Conservation (phyloP, 2,888 invertebrate species). For the Podabrus alpinus region DNA sequence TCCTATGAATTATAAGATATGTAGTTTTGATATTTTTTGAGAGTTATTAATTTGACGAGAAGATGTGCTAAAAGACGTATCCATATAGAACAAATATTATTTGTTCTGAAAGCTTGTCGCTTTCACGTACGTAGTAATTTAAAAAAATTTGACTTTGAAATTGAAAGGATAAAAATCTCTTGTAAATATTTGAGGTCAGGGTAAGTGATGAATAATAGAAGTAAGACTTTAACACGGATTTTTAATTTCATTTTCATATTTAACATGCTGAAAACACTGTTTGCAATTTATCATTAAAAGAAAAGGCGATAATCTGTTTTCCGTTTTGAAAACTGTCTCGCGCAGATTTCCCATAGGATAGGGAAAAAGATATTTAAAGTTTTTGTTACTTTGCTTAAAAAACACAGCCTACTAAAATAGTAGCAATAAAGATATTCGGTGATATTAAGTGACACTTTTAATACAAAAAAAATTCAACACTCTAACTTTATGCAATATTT, state of each 20-base stretch:
- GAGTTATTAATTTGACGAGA: too few relatives aligned
- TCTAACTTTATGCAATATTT: not conserved
- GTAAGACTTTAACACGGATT: not conserved
- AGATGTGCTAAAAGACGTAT: too few relatives aligned
- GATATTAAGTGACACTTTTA: not conserved
- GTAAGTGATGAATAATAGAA: not conserved
- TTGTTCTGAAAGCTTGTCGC: too few relatives aligned
- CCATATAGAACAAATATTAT: too few relatives aligned
- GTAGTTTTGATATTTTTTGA: too few relatives aligned
- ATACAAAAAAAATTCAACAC: not conserved
- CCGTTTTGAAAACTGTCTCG: not conserved
- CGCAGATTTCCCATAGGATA: slow-evolving; percentile 3
- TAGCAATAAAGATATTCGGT: not conserved
- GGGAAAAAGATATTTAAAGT: slow-evolving; percentile 1
- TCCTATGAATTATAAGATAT: too few relatives aligned
- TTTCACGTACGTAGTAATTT: too few relatives aligned
- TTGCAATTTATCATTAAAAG: slow-evolving; percentile 4
- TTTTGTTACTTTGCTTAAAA: not conserved
- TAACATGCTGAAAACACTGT: slow-evolving; percentile 2
- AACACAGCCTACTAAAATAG: not conserved
- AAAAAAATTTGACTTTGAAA: too few relatives aligned
- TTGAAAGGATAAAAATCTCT: not conserved
- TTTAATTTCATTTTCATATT: not conserved
- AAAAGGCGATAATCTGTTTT: slow-evolving; percentile 1
- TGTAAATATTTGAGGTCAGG: not conserved